Evolutionary conservation across 2,113 vertebrate species (phyloP).

Genomic region (Fregetta grallaria): DNA sequence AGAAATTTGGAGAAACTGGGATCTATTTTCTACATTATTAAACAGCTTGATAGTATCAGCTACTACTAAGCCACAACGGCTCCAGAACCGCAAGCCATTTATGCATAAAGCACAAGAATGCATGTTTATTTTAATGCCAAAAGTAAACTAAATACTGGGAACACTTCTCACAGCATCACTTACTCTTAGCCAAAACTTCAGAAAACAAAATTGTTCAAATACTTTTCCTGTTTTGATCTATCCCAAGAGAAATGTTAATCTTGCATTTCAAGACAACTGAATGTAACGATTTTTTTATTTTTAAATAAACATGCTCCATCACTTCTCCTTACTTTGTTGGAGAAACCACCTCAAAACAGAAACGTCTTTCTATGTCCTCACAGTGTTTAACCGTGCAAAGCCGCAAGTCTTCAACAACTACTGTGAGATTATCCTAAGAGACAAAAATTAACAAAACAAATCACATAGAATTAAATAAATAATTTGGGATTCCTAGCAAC

Average conservation of each 20-base stretch:
- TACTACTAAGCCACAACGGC: neutral
- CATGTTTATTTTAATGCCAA: neutral
- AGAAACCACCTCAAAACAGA: conserved; percentile 98
- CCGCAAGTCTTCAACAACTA: conserved; percentile 93
- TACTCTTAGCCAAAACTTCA: neutral
- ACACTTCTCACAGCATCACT: conserved; percentile 18
- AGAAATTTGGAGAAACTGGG: neutral
- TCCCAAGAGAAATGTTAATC: neutral
- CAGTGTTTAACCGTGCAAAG: conserved; percentile 97
- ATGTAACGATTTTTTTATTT: neutral
- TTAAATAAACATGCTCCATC: neutral
- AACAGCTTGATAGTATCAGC: neutral
- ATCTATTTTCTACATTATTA: neutral
- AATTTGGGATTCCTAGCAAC: too few relatives aligned
- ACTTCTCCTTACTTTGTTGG: conserved; percentile 91
- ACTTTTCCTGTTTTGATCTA: neutral
- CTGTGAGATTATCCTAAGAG: conserved; percentile 90
- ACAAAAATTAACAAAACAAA: neutral
- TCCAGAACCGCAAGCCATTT: neutral
- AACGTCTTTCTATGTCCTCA: conserved; percentile 93
- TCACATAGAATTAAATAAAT: neutral
- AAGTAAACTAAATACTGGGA: neutral
- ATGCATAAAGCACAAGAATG: neutral
- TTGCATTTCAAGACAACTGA: neutral
- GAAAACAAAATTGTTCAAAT: neutral